Evolutionary conservation across 1,140 invertebrate species (phyloP).

Genomic region (Tachypleus tridentatus): DNA sequence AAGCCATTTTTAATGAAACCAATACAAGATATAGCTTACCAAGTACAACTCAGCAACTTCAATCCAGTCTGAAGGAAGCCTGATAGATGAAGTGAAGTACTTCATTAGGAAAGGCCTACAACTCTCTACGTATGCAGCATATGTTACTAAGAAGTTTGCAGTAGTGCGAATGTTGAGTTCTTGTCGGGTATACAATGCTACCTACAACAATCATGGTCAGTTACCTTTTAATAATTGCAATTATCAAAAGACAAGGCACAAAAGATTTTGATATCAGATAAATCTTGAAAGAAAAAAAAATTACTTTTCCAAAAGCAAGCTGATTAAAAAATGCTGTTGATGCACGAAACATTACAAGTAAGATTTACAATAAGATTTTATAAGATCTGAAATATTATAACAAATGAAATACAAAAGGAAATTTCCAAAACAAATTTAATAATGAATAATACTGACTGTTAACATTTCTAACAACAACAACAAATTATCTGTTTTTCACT

Average conservation of each 20-base stretch:
- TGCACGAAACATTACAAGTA: background rate
- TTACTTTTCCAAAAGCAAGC: background rate
- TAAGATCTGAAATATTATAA: too few relatives aligned
- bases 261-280: too few relatives aligned
- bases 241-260: too few relatives aligned
- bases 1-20: too few relatives aligned
- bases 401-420: too few relatives aligned
- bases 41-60: constrained; percentile 38
- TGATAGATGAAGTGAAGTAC: constrained; percentile 33
- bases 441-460: too few relatives aligned
- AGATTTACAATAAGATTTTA: background rate
- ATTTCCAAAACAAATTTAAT: too few relatives aligned
- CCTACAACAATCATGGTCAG: constrained; percentile 22
- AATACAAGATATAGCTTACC: constrained; percentile 18
- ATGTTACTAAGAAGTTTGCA: constrained; percentile 37
- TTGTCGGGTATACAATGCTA: constrained; percentile 36
- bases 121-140: constrained; percentile 29
- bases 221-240: too few relatives aligned
- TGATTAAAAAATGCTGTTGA: background rate
- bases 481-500: too few relatives aligned
- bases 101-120: constrained; percentile 34
- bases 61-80: constrained; percentile 40
- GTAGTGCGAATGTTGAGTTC: constrained; percentile 38
- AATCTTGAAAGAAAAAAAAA: constrained; percentile 5
- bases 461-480: too few relatives aligned